These are phyloP conservation scores for Trematomus bernacchii DNA, from an alignment of 2,797 vertebrate species.

Conservation along the genomic window DNA sequence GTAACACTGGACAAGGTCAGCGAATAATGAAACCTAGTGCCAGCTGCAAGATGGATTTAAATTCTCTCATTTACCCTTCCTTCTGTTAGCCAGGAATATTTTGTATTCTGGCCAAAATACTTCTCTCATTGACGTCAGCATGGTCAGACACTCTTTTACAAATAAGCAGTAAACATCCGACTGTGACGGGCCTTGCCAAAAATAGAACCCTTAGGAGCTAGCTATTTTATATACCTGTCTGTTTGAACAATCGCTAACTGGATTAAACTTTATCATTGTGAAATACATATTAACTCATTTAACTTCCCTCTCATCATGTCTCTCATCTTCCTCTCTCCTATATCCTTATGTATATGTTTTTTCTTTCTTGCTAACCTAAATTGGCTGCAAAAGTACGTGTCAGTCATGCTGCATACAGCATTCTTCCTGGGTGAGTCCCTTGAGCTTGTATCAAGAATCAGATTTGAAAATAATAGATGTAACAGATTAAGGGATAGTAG, in stretches of 20 bases:
- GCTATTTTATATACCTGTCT: background rate
- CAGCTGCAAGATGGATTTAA: conserved; percentile 40
- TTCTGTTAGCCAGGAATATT: conserved; percentile 33
- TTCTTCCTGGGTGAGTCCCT: background rate
- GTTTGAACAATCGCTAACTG: conserved; percentile 8
- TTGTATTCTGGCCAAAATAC: conserved; percentile 40
- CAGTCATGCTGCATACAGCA: background rate
- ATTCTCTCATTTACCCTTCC: conserved; percentile 41
- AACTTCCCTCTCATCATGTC: background rate
- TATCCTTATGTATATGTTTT: background rate
- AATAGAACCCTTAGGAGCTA: conserved; percentile 16
- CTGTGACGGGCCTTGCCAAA: conserved; percentile 23
- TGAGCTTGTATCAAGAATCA: background rate
- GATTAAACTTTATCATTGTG: conserved; percentile 28
- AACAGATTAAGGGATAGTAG: background rate
- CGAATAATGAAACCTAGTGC: conserved; percentile 66
- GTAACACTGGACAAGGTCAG: conserved; percentile 71
- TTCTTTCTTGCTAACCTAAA: background rate
- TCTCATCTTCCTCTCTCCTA: background rate
- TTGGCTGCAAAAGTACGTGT: background rate
- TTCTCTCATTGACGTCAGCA: conserved; percentile 52
- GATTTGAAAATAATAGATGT: background rate
- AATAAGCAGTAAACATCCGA: conserved; percentile 22
- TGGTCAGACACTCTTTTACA: conserved; percentile 1
- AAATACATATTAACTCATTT: conserved; percentile 17